Conservation (phyloP, 2,797 vertebrate genomes). For the Erethizon dorsatum region DNA sequence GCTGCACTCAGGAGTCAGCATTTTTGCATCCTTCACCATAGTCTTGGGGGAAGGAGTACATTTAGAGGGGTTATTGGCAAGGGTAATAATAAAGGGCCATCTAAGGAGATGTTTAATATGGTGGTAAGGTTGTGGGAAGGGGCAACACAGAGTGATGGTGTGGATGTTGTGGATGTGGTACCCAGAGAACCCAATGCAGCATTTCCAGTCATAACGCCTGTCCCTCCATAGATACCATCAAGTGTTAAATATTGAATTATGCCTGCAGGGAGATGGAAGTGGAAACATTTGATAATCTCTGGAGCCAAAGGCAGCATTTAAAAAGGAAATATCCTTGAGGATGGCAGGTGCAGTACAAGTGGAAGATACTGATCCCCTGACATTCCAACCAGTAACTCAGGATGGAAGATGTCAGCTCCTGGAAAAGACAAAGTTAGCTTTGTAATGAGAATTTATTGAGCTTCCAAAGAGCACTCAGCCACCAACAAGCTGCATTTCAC, state of each 20-base stretch:
- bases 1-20: not conserved
- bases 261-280: not conserved
- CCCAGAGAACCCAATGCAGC: not conserved
- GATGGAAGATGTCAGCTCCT: not conserved
- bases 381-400: conserved; percentile 10
- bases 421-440: not conserved
- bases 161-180: not conserved
- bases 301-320: not conserved
- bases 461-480: not conserved
- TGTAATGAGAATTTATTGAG: conserved; percentile 5
- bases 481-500: not conserved
- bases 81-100: not conserved
- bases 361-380: not conserved
- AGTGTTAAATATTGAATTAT: not conserved
- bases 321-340: not conserved
- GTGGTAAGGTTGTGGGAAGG: not conserved
- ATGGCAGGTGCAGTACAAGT: not conserved
- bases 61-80: not conserved
- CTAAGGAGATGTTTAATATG: not conserved
- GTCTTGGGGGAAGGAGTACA: not conserved
- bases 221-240: not conserved
- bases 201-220: not conserved
- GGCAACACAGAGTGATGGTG: not conserved
- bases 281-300: not conserved
- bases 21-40: not conserved